Evolutionary conservation across 2,888 invertebrate species (phyloP), one percentile per base, ranked within the genome.

Genomic region (Amiota minor): DNA sequence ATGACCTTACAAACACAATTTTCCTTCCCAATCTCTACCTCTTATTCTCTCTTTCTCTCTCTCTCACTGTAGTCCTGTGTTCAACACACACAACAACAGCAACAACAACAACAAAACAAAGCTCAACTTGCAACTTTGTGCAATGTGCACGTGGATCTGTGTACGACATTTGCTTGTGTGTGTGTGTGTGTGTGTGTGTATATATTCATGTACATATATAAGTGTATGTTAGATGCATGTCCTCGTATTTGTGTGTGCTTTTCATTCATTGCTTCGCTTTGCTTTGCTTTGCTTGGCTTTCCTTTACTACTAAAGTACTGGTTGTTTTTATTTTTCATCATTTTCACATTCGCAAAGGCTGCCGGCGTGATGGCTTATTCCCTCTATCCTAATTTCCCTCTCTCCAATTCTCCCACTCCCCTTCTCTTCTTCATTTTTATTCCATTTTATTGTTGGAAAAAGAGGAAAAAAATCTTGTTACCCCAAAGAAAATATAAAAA

Each of bases 1-100:
- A 87, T 88, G 87, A 87, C 87, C 87, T 88, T 87, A 88, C 87
- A 88, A 84, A 88, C 85, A 80, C 81, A 86, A 76, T 75, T 77
- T 64, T 56, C 18, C 18, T 56, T 18, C 18, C 35, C 35, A 35
- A 35, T 35, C 35, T 35, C 3, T 23, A 1, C 23, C 23, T 2
- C 23, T 23, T 23, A 23, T 2, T 23, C 23, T 23, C 23, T 23
- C 23, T 23, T 8, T 35, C 35, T 6, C 35, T 35, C 35, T 35
- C 35, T 6, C 35, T 35, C 35, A 6, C 35, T 35, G 35, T 35
- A 35, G 35, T 35, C 35, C 35, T 35, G 35, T 35, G 35, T 35
- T 35, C 35, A 75, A 59, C 68, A 73, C n/a, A n/a, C n/a, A n/a
- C 10, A 55, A 8, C 16, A n/a, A 80, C 74, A 75, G 61, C 68